Base-by-base conservation (phyloP, 1,140 invertebrate species). In the Aphis gossypii region DNA sequence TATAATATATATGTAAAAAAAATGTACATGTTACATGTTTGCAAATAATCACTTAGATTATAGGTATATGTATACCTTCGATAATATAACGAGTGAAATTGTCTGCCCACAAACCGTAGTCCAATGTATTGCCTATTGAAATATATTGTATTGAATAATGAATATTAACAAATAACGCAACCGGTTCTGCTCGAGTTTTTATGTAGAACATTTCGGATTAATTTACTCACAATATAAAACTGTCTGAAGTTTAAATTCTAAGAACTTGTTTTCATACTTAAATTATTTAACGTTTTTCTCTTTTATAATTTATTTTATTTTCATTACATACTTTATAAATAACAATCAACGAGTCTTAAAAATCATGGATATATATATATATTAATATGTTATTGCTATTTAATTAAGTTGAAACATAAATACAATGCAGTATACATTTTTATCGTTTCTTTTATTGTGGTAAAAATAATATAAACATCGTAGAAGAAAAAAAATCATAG, bases 121-220 rank as follows among this genome's bases (percentile, higher is more conserved):
- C 9, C 86, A 56, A 56, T 38, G 48, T 48, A n/a, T n/a, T 51
- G 18, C 23, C 7, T 86, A 86, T 46, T 18, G 9, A 86, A 44
- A 25, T 83, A 83, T 23, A 41, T 41, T 41, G 8, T 38, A 83
- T 83, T 83, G 41, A 44, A 41, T 41, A 84, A 25, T n/a, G 46
- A 88, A 88, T 48, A 35, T 84, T 41, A 84, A 84, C 35, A 56
- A 56, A 89, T 56, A 89, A 56, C 8, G 9, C 25, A 87, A 89
- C 88, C 88, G 88, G 88, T 89, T 89, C 23, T 89, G 21, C 86
- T 87, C 30, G 20, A 18, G 86, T 48, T 87, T 87, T 87, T 87
- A 87, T 87, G 44, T 87, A 51, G 46, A 87, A 48, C 86, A 48
- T 87, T 87, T 87, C 18, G 46, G 35, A 87, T 87, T 87, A 87